Conservation (phyloP, 1,140 invertebrate genomes). For the Grapholita molesta region DNA sequence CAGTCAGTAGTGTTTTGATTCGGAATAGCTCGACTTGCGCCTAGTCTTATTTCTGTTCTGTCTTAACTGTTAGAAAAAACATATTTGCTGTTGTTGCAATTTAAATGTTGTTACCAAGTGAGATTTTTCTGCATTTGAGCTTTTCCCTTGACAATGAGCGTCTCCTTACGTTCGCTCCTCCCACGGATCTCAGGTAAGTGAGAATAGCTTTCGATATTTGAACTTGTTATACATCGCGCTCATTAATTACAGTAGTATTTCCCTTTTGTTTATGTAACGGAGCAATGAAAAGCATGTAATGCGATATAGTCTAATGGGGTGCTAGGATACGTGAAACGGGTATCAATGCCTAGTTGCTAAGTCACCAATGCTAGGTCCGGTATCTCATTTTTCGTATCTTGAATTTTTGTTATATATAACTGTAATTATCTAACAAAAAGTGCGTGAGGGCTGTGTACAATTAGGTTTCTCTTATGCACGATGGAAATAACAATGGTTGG, state of each 20-base stretch:
- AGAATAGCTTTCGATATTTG: not conserved
- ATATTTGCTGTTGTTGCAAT: not conserved
- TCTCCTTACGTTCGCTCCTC: constrained; percentile 24
- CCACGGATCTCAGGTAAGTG: constrained; percentile 35
- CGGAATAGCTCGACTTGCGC: constrained; percentile 21
- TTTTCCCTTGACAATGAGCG: constrained; percentile 25
- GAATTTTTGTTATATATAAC: too few relatives aligned
- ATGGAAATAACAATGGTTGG: too few relatives aligned
- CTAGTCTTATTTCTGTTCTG: constrained; percentile 29
- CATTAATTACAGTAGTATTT: not conserved
- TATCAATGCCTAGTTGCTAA: constrained; percentile 27
- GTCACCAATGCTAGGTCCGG: constrained; percentile 20
- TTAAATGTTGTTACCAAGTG: not conserved
- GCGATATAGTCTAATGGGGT: constrained; percentile 22
- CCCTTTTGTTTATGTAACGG: constrained; percentile 5
- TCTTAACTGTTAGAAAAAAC: constrained; percentile 8
- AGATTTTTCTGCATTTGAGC: not conserved
- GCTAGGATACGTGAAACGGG: constrained; percentile 28
- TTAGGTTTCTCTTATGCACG: too few relatives aligned
- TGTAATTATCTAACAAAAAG: too few relatives aligned
- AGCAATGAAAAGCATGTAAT: not conserved
- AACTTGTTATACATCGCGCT: not conserved
- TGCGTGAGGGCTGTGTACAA: too few relatives aligned
- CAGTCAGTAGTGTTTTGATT: not conserved
- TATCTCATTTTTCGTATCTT: not conserved